phyloP scores from a whole-genome alignment of 2,113 vertebrate genomes.

The Condylura cristata region DNA sequence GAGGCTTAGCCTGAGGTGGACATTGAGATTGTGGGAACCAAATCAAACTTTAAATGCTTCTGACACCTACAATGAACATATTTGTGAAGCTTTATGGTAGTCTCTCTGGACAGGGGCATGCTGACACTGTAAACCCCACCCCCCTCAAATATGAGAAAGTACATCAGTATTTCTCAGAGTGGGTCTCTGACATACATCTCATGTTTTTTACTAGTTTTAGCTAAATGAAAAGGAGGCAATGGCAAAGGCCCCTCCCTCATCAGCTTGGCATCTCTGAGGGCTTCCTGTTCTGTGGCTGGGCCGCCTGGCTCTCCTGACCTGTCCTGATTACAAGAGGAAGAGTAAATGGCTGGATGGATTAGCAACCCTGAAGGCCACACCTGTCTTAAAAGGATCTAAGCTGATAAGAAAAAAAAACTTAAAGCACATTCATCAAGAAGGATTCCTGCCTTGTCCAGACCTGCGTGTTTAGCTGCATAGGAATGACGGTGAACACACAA shows the following conservation, averaged over 20 bases:
- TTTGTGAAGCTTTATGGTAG: neutral
- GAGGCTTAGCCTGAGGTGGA: neutral
- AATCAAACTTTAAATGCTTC: neutral
- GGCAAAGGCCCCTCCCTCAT: neutral
- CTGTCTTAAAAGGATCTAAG: constrained; percentile 60
- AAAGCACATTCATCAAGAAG: neutral
- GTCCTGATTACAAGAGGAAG: constrained; percentile 51
- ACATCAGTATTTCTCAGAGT: neutral
- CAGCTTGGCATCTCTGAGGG: neutral
- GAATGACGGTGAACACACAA: neutral
- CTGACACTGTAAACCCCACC: neutral
- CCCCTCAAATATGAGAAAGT: neutral
- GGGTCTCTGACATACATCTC: neutral
- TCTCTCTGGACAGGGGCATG: neutral
- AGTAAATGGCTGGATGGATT: constrained; percentile 57
- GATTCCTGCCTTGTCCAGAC: neutral
- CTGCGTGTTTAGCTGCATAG: neutral
- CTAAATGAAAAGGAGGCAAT: neutral
- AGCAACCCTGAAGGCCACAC: neutral
- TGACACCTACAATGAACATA: neutral
- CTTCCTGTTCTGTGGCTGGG: neutral
- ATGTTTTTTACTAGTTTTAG: neutral
- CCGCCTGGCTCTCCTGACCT: neutral
- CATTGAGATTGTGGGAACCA: neutral
- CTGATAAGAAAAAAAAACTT: neutral